These are phyloP conservation scores for Ctenodactylus gundi DNA, from an alignment of 2,113 vertebrate genomes.

Conservation along the genomic window DNA sequence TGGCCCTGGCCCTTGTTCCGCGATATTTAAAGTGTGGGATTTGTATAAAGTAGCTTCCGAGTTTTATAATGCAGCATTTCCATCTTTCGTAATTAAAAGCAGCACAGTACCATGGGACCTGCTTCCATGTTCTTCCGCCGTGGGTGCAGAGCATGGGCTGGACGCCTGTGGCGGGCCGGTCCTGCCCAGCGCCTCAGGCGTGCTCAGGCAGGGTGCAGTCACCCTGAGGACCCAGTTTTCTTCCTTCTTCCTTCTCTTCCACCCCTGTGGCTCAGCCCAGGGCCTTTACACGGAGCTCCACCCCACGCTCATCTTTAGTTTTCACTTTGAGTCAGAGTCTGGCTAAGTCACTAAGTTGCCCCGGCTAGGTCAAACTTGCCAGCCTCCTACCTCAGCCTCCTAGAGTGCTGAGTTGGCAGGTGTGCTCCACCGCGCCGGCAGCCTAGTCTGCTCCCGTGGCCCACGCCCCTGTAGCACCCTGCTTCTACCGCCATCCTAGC, in stretches of 20 bases:
- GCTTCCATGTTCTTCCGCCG: constrained; percentile 44
- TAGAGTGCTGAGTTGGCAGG: no score
- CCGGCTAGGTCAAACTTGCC: no score
- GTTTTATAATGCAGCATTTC: constrained; percentile 82
- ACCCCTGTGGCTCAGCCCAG: no score
- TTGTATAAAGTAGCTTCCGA: constrained; percentile 79
- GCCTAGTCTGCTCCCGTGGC: not conserved
- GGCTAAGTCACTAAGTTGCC: no score
- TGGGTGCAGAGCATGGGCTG: accelerated
- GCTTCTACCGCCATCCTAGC: not conserved
- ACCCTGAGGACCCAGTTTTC: no score
- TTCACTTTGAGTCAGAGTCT: no score
- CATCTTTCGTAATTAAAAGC: constrained; percentile 83
- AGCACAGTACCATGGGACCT: constrained; percentile 71
- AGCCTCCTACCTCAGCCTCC: no score
- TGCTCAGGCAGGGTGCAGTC: accelerated
- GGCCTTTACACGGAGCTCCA: no score
- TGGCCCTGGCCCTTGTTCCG: constrained; percentile 59
- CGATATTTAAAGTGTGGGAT: constrained; percentile 79
- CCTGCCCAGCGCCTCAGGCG: accelerated
- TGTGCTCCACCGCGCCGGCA: no score
- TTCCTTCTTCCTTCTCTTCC: no score
- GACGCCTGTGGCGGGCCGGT: accelerated
- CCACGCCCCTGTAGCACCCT: not conserved
- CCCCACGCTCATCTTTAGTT: no score